phyloP scores from a whole-genome alignment of 92 coral and sea anemone genomes.

The Micromussa lordhowensis region DNA sequence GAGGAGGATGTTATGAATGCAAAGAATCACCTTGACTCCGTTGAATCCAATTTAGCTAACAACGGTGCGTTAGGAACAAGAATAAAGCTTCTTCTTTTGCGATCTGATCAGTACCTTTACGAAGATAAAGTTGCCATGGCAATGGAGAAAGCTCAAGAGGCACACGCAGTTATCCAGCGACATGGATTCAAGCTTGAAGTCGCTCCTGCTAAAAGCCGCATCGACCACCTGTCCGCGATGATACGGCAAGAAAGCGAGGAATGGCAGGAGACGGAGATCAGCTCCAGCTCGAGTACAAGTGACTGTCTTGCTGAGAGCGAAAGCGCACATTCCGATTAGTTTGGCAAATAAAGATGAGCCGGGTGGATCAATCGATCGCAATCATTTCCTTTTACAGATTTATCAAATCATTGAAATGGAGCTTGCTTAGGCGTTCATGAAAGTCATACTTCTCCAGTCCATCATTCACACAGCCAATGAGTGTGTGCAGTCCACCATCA shows the following conservation, averaged over 20 bases:
- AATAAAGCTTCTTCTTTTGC: background rate
- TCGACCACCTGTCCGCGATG: background rate
- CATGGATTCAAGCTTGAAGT: background rate
- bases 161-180: background rate
- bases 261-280: background rate
- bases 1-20: background rate
- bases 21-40: conserved; percentile 9
- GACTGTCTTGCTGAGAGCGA: background rate
- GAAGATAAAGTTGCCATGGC: conserved; percentile 5
- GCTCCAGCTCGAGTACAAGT: too few relatives aligned
- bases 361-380: too few relatives aligned
- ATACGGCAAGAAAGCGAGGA: background rate
- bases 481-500: too few relatives aligned
- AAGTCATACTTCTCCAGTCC: too few relatives aligned
- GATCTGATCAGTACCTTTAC: conserved; percentile 13
- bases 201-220: background rate
- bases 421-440: background rate
- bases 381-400: background rate
- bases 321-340: background rate
- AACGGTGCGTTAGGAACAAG: background rate
- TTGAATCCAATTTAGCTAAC: background rate
- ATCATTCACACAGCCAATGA: too few relatives aligned
- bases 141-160: conserved; percentile 19
- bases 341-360: background rate
- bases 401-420: background rate